A percentile compares a stretch with the other conserved stretches of the same genome.
Conservation (phyloP, 2,888 invertebrate species). For the Ditylenchus weischeri region DNA sequence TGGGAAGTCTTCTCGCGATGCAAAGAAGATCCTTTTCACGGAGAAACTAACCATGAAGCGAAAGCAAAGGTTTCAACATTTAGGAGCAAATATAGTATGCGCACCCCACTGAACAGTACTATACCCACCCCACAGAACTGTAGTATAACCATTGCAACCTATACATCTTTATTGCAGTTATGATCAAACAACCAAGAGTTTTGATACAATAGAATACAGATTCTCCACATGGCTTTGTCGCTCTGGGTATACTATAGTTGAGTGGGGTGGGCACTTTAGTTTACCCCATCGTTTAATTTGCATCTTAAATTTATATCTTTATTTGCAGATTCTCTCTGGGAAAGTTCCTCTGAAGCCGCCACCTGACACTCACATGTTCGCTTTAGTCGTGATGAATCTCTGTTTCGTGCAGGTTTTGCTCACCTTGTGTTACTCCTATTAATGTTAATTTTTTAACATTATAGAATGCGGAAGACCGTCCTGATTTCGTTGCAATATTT, state of each 20-base stretch:
- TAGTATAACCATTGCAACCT: no score
- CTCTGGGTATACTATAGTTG: no score
- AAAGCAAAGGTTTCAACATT: conserved; percentile 20
- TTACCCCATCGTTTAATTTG: not conserved
- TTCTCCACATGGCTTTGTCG: no score
- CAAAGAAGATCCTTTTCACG: conserved; percentile 29
- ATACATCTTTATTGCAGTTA: no score
- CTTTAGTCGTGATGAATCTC: conserved; percentile 11
- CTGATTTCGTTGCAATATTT: conserved; percentile 16
- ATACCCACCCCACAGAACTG: no score
- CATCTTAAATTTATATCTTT: conserved; percentile 6
- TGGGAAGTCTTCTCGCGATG: conserved; percentile 8
- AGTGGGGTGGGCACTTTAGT: no score
- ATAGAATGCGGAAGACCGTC: conserved; percentile 9
- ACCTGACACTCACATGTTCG: conserved; percentile 9
- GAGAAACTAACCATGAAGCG: conserved; percentile 26
- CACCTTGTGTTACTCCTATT: no score
- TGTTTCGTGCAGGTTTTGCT: conserved; percentile 15
- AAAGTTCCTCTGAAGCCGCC: conserved; percentile 21
- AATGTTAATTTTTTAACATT: not conserved
- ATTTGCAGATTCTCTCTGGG: conserved; percentile 27
- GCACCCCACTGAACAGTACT: no score
- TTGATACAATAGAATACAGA: no score
- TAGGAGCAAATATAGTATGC: no score
- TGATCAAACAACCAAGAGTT: no score